Evolutionary conservation across 2,113 vertebrate genomes (phyloP).

Genomic region (Leucopternis melanops): DNA sequence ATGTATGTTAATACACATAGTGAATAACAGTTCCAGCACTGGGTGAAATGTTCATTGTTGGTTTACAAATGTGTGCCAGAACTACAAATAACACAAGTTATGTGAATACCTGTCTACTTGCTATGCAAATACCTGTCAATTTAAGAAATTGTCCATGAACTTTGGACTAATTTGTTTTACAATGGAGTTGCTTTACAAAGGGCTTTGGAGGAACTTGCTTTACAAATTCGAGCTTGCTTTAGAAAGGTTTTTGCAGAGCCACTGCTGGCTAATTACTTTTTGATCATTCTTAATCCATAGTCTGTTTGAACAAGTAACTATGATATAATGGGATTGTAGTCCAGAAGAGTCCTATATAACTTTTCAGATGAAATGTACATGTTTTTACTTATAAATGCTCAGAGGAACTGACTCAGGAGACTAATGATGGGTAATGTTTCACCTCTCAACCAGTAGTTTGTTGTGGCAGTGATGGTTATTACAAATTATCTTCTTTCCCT

Average conservation of each 20-base stretch:
- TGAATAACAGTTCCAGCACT: not conserved
- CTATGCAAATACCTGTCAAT: not conserved
- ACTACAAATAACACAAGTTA: not conserved
- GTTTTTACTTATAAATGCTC: not conserved
- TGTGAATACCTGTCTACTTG: not conserved
- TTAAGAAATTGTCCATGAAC: not conserved
- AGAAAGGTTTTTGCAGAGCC: not conserved
- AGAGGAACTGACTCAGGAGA: not conserved
- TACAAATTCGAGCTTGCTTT: slow-evolving; percentile 1
- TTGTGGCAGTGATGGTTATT: not conserved
- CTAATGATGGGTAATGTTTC: not conserved
- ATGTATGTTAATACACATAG: fast-evolving
- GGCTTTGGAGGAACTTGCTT: not conserved
- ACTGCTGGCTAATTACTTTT: not conserved
- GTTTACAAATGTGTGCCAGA: not conserved
- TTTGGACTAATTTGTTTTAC: slow-evolving; percentile 8
- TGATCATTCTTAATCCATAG: slow-evolving; percentile 7
- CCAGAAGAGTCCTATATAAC: not conserved
- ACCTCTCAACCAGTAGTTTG: not conserved
- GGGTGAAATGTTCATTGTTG: not conserved
- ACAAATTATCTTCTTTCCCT: not conserved
- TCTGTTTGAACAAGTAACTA: not conserved
- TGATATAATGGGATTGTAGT: not conserved
- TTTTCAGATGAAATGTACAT: not conserved
- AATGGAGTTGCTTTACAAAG: not conserved